Evolutionary conservation across 2,888 invertebrate species (phyloP).

Genomic region (Metellina segmentata): DNA sequence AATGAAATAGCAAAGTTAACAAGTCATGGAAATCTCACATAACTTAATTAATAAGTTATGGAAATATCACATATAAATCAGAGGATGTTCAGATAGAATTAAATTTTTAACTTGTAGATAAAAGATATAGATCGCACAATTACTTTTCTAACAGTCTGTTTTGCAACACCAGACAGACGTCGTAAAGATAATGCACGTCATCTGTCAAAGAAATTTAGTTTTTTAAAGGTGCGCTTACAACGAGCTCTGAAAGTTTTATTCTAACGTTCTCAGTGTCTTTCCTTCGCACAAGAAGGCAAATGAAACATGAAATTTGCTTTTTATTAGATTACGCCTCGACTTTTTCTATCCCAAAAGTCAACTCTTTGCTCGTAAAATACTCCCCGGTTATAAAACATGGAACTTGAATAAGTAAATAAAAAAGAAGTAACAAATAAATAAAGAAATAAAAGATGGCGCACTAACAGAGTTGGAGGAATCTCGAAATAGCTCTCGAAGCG

Average conservation of each 20-base stretch:
- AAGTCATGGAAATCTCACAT: too few relatives aligned
- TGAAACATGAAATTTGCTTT: neutral
- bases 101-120: too few relatives aligned
- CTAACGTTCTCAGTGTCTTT: neutral
- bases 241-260: neutral
- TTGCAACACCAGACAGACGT: neutral
- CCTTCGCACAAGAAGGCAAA: neutral
- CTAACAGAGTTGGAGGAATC: neutral
- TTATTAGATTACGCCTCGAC: neutral
- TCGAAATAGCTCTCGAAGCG: neutral
- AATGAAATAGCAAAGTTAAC: too few relatives aligned
- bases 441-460: neutral
- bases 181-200: neutral
- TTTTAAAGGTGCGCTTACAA: neutral
- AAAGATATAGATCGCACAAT: too few relatives aligned
- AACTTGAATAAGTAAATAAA: neutral
- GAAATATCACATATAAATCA: too few relatives aligned
- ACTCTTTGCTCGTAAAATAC: neutral
- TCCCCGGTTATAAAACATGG: neutral
- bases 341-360: neutral
- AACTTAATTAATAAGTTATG: too few relatives aligned
- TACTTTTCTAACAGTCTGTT: neutral
- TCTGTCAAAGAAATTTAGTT: neutral
- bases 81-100: too few relatives aligned
- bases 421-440: neutral